Evolutionary conservation across 1,140 invertebrate species (phyloP), one percentile per base, ranked within the genome.

Genomic region (Papilio polytes): DNA sequence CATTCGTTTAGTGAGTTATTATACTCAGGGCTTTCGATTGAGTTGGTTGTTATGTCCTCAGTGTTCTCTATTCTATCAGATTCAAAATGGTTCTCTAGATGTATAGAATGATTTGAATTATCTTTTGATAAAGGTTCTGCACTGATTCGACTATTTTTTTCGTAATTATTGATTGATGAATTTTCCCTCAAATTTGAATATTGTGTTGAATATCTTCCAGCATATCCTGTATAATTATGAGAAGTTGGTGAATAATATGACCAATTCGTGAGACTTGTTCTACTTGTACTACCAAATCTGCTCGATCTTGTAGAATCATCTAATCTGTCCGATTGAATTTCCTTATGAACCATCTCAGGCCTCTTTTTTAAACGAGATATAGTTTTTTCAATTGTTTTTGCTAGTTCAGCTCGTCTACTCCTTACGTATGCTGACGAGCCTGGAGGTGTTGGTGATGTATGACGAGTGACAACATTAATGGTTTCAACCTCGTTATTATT

Each of bases 401-500:
- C 96, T 81, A 97, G 96, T 81, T 97, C 97, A 0, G 96, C 96
- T 86, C 97, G 95, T 82, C 97, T 96, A 12, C 95, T 96, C 85
- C 97, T 94, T 3, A 97, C 94, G 83, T 96, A 97, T n/a, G 96
- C 92, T 10, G 96, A 96, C 18, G 96, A 96, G n/a, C 96, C 96
- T 1, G 97, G 97, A 2, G 97, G 96, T 0, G 96, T 97, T 1
- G 97, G 97, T 10, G 97, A 98, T 1, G 97, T 98, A 53, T 96
- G 96, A 84, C 97, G 95, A 0, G 97, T 97, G 0, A 97, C 94
- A 22, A 98, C 96, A 7, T 95, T 95, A 7, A 98, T 86, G 1
- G 96, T 96, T 88, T 95, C 92, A 83, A 83, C 88, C 80, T 91
- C 86, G 72, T 85, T 80, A 31, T 85, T 78, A 66, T 81, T 80